Conservation (phyloP, 2,888 invertebrate species). For the Plagiodera versicolora region DNA sequence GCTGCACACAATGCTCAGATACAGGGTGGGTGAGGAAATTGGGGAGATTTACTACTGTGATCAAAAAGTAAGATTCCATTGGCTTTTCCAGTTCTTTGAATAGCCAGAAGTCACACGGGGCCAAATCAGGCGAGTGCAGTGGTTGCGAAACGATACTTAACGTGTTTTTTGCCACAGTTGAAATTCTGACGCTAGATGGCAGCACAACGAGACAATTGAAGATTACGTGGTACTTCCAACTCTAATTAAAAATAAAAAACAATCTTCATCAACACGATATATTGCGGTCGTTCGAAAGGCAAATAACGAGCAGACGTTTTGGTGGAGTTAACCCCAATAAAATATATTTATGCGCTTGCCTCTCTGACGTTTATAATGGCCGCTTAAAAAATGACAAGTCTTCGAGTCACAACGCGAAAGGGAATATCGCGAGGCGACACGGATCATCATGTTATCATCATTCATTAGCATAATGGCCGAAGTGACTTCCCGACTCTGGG, state of each 20-base stretch:
- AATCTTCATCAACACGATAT: conserved; percentile 6
- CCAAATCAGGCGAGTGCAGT: too few species aligned
- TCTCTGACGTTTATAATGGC: conserved; percentile 40
- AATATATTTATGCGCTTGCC: conserved; percentile 30
- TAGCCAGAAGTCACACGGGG: too few species aligned
- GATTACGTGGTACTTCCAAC: too few species aligned
- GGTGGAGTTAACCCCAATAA: conserved; percentile 29
- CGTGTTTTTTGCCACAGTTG: too few species aligned
- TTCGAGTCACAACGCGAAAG: conserved; percentile 36
- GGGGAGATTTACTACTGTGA: too few species aligned
- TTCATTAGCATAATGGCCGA: conserved; percentile 47
- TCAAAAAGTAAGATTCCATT: too few species aligned
- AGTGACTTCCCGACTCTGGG: conserved; percentile 32
- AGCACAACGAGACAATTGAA: too few species aligned
- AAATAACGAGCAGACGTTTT: conserved; percentile 20
- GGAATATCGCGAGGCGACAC: conserved; percentile 46
- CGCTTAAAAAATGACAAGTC: conserved; percentile 41
- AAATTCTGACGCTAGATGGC: too few species aligned
- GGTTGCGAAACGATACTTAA: too few species aligned
- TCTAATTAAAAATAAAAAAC: too few species aligned
- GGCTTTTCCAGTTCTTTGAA: too few species aligned
- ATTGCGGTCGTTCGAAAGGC: conserved; percentile 19
- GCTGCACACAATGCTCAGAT: conserved; percentile 18
- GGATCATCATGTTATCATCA: conserved; percentile 45
- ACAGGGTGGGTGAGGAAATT: conserved; percentile 3